Percentiles rank a stretch among this genome's conserved stretches.
These are phyloP conservation scores for Microplitis deprimator DNA, from an alignment of 2,888 invertebrate species.

Conservation along the genomic window DNA sequence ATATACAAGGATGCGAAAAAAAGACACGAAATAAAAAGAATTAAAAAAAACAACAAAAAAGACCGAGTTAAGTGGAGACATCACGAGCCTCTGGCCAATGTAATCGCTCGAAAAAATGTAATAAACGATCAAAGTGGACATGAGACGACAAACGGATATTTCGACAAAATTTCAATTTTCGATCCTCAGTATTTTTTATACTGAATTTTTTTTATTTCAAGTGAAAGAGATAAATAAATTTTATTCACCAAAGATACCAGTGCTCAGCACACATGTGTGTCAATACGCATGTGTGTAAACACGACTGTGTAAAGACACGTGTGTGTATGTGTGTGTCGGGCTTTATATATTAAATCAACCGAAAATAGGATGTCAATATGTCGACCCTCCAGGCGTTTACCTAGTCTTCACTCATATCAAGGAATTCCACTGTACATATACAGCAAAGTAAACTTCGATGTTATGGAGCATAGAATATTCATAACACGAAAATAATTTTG, in stretches of 20 bases:
- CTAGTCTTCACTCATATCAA: conserved; percentile 6
- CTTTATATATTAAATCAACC: conserved; percentile 65
- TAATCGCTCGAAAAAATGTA: conserved; percentile 69
- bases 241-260: conserved; percentile 60
- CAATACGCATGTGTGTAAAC: too few species aligned
- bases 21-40: conserved; percentile 24
- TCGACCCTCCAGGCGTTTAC: conserved; percentile 48
- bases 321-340: conserved; percentile 32
- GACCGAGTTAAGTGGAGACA: conserved; percentile 31
- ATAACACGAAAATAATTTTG: background rate
- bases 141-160: conserved; percentile 47
- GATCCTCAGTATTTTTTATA: conserved; percentile 13
- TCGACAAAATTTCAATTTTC: conserved; percentile 30
- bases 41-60: conserved; percentile 20
- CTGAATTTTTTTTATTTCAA: conserved; percentile 32
- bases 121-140: conserved; percentile 66
- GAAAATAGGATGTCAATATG: conserved; percentile 60
- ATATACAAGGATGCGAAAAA: conserved; percentile 47
- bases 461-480: conserved; percentile 3
- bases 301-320: conserved; percentile 43
- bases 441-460: background rate
- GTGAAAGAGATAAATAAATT: conserved; percentile 54
- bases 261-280: conserved; percentile 43
- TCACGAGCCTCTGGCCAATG: conserved; percentile 62
- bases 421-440: background rate